Evolutionary conservation across 2,888 invertebrate species (phyloP).

Genomic region (Liopterus haemorrhoidalis): DNA sequence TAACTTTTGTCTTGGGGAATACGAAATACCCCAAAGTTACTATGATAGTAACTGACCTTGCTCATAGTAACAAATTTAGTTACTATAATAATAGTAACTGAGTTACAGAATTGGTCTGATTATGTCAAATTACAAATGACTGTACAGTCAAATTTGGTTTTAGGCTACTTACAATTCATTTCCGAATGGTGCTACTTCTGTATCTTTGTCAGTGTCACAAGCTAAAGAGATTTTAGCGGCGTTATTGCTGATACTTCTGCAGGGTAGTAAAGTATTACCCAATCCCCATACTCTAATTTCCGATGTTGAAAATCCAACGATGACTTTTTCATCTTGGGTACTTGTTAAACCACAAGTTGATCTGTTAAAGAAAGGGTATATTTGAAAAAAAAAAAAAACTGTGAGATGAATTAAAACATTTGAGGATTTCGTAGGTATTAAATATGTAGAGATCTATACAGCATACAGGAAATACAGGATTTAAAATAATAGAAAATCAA

Average conservation of each 20-base stretch:
- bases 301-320: slow-evolving; percentile 16
- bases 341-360: slow-evolving; percentile 15
- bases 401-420: neutral
- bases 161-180: slow-evolving; percentile 9
- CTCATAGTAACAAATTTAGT: too few relatives aligned
- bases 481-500: neutral
- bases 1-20: too few relatives aligned
- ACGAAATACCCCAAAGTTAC: too few relatives aligned
- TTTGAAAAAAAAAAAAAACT: slow-evolving; percentile 3
- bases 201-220: slow-evolving; percentile 12
- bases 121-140: neutral
- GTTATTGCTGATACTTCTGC: slow-evolving; percentile 2
- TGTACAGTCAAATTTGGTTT: neutral
- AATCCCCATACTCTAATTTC: slow-evolving; percentile 15
- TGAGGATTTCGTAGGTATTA: neutral
- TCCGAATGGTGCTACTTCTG: slow-evolving; percentile 6
- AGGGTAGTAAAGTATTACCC: slow-evolving; percentile 15
- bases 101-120: neutral
- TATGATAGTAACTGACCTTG: too few relatives aligned
- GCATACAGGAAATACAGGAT: neutral
- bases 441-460: neutral
- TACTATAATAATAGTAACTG: too few relatives aligned
- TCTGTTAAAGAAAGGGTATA: too few relatives aligned
- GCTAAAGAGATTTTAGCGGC: slow-evolving; percentile 15
- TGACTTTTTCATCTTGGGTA: slow-evolving; percentile 14